Evolutionary conservation across 2,888 invertebrate genomes (phyloP).

Genomic region (Drosophila quasianomalipes): DNA sequence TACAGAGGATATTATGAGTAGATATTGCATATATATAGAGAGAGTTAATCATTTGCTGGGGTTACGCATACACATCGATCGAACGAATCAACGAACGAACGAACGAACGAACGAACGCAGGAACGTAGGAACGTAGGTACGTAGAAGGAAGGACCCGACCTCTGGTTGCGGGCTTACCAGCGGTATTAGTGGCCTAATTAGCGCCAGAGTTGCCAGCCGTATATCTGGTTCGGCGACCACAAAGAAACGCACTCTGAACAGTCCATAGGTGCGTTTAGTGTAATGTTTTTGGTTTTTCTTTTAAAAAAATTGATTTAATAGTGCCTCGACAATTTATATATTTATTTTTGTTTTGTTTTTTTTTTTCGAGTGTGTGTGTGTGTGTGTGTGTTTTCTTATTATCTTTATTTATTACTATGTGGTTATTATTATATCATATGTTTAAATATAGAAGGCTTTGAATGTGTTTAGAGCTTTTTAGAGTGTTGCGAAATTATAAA

Average conservation of each 20-base stretch:
- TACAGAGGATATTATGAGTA: slow-evolving; percentile 60
- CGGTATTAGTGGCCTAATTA: slow-evolving; percentile 83
- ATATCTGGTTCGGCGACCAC: slow-evolving; percentile 83
- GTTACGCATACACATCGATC: slow-evolving; percentile 61
- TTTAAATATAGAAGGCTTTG: slow-evolving; percentile 20
- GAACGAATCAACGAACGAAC: slow-evolving; percentile 35
- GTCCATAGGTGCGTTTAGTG: slow-evolving; percentile 75
- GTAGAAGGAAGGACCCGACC: slow-evolving; percentile 40
- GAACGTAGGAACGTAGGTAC: slow-evolving; percentile 42
- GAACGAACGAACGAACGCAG: slow-evolving; percentile 27
- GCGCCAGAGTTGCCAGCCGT: slow-evolving; percentile 81
- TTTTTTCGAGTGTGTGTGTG: neutral
- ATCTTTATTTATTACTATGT: slow-evolving; percentile 23
- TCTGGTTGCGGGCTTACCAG: slow-evolving; percentile 80
- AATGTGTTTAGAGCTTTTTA: slow-evolving; percentile 36
- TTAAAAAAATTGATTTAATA: slow-evolving; percentile 68
- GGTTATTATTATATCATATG: slow-evolving; percentile 25
- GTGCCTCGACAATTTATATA: slow-evolving; percentile 27
- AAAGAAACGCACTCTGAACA: slow-evolving; percentile 82
- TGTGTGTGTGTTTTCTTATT: neutral
- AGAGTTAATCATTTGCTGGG: slow-evolving; percentile 55
- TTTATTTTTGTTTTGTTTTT: slow-evolving; percentile 13
- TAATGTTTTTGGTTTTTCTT: slow-evolving; percentile 75
- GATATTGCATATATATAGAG: slow-evolving; percentile 8
- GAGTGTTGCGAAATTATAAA: slow-evolving; percentile 58